These are phyloP conservation scores for Lasioglossum morio DNA, from an alignment of 2,888 invertebrate genomes.

Conservation along the genomic window DNA sequence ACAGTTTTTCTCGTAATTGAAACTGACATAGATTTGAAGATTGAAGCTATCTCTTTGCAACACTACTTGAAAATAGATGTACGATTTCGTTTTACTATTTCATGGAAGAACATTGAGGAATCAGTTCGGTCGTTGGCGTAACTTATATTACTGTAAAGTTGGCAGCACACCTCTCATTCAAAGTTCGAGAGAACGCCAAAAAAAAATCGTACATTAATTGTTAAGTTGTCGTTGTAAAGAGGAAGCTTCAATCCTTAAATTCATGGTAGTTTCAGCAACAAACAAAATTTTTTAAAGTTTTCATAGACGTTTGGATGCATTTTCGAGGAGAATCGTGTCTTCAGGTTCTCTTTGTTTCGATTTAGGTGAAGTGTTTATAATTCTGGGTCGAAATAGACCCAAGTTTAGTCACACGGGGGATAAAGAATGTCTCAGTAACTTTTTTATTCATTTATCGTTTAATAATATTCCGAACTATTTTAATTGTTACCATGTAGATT, in stretches of 20 bases:
- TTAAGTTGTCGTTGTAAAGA: not conserved
- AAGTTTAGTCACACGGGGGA: not conserved
- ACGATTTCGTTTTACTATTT: not conserved
- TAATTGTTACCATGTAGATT: not conserved
- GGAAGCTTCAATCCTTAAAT: not conserved
- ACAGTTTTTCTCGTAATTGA: not conserved
- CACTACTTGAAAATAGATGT: too few relatives aligned
- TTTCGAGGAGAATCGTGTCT: too few relatives aligned
- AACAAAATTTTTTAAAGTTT: not conserved
- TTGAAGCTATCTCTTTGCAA: not conserved
- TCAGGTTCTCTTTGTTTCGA: too few relatives aligned
- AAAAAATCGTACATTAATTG: not conserved
- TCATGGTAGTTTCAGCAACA: not conserved
- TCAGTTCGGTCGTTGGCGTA: not conserved
- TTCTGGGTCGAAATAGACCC: too few relatives aligned
- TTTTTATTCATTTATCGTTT: not conserved
- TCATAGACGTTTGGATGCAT: not conserved
- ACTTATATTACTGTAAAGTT: not conserved
- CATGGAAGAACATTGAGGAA: not conserved
- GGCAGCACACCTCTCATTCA: not conserved
- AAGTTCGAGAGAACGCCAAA: not conserved
- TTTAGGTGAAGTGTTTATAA: too few relatives aligned
- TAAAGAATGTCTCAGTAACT: not conserved
- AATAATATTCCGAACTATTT: not conserved
- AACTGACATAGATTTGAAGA: not conserved